Percentiles rank a stretch among this genome's conserved stretches.
Conservation (phyloP, 1,140 invertebrate genomes). For the Cotesia glomerata region DNA sequence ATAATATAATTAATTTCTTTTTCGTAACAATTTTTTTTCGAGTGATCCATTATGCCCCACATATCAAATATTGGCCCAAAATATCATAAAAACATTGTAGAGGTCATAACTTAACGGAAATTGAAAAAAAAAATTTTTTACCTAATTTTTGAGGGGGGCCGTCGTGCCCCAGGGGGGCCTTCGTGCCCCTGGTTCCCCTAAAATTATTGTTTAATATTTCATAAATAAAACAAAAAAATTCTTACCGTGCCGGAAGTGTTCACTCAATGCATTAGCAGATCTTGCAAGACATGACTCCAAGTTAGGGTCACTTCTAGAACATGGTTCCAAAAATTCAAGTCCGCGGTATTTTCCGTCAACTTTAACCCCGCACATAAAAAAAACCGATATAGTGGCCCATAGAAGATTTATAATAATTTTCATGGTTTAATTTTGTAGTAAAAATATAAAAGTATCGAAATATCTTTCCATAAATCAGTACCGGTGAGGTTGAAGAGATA, state of each 20-base stretch:
- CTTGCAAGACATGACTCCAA: constrained; percentile 75
- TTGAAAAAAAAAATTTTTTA: no score
- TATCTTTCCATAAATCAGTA: not conserved
- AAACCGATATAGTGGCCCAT: constrained; percentile 33
- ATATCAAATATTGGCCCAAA: no score
- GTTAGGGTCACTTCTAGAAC: constrained; percentile 71
- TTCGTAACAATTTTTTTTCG: no score
- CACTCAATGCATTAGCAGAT: constrained; percentile 74
- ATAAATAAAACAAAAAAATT: not conserved
- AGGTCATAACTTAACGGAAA: no score
- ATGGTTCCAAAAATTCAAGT: constrained; percentile 70
- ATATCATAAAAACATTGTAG: no score
- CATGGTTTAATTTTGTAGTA: not conserved
- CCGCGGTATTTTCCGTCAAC: constrained; percentile 51
- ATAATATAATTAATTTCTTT: no score
- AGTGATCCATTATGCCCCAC: no score
- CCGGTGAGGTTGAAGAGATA: constrained; percentile 25
- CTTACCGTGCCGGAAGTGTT: constrained; percentile 69
- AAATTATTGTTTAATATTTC: no score
- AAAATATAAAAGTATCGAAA: not conserved
- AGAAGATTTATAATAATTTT: constrained; percentile 10
- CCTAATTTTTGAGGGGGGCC: no score
- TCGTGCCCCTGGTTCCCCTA: no score
- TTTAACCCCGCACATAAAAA: constrained; percentile 33
- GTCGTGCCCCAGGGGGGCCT: no score